Evolutionary conservation across 2,888 invertebrate species (phyloP), one percentile per base, ranked within the genome.

Genomic region (Hoplodrina blanda): DNA sequence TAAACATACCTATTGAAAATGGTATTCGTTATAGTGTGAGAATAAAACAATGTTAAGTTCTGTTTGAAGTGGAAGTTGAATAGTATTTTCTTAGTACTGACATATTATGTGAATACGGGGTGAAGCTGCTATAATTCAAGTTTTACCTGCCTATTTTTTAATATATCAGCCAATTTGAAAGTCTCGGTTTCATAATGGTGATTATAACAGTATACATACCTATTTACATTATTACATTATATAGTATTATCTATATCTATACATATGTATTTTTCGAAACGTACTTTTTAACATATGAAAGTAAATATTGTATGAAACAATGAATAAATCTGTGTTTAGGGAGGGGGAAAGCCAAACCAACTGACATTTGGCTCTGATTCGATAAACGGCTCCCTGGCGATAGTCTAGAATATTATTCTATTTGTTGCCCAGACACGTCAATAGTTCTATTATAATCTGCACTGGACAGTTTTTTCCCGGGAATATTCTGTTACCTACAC

Each of bases 371-470:
- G 46, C 19, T 56, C 62, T 62, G 50, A 62, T 62, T 62, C 62
- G 37, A 60, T 63, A 25, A 62, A 76, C 44, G 15, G 41, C 25
- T 53, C 75, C 25, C 56, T 49, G 19, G 76, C 41, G 54, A 50
- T 30, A 25, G 25, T 13, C 46, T 49, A 49, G n/a, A 52, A 63
- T 50, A 4, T 41, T 41, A 49, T 33, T 41, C 10, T 30, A 72
- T 76, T 76, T 71, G 55, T 55, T 62, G 54, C 41, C n/a, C 49
- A 62, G 55, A 59, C 66, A 62, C 59, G 46, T 61, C 54, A 56
- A 49, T 49, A n/a, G 17, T 49, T 46, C 49, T 33, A 33, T 62
- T 49, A 52, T n/a, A 59, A 33, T 55, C 62, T 62, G 20, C 54
- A 59, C 25, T 25, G 25, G 25, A 2, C 25, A 25, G 25, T 25